A percentile compares a stretch with the other conserved stretches of the same genome.
phyloP scores from a whole-genome alignment of 2,113 vertebrate species.

The Pygoscelis antarcticus region DNA sequence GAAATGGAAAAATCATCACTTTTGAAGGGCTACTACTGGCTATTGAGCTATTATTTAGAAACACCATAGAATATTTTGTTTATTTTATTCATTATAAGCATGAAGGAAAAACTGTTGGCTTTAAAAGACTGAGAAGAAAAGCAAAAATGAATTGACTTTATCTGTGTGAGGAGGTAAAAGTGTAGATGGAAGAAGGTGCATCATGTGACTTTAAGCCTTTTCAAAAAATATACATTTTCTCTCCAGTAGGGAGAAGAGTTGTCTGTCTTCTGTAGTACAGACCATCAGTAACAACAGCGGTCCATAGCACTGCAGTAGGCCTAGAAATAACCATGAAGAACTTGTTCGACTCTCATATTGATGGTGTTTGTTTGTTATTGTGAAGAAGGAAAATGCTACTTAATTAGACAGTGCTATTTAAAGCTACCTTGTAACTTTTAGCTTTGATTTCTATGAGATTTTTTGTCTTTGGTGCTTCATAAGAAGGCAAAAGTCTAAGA shows the following conservation, averaged over 20 bases:
- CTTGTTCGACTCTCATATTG: background rate
- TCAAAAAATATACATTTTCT: background rate
- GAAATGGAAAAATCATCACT: slow-evolving; percentile 34
- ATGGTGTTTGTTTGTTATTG: background rate
- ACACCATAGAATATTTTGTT: slow-evolving; percentile 1
- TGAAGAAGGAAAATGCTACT: background rate
- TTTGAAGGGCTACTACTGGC: background rate
- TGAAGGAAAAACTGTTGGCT: background rate
- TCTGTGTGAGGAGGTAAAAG: background rate
- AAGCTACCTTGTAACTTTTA: background rate
- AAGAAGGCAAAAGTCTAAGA: background rate
- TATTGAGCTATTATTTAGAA: slow-evolving; percentile 14
- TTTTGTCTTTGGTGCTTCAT: background rate
- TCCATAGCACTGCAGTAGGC: background rate
- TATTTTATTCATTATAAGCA: background rate
- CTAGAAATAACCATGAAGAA: background rate
- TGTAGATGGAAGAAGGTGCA: background rate
- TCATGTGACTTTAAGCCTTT: background rate
- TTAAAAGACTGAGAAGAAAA: slow-evolving; percentile 5
- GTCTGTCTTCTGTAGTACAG: background rate
- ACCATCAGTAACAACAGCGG: background rate
- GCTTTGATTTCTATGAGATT: background rate
- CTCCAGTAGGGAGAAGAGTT: background rate
- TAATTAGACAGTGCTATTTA: background rate
- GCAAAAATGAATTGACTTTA: background rate